Base-by-base conservation (phyloP, 1,140 invertebrate genomes). In the Calycopis cecrops region DNA sequence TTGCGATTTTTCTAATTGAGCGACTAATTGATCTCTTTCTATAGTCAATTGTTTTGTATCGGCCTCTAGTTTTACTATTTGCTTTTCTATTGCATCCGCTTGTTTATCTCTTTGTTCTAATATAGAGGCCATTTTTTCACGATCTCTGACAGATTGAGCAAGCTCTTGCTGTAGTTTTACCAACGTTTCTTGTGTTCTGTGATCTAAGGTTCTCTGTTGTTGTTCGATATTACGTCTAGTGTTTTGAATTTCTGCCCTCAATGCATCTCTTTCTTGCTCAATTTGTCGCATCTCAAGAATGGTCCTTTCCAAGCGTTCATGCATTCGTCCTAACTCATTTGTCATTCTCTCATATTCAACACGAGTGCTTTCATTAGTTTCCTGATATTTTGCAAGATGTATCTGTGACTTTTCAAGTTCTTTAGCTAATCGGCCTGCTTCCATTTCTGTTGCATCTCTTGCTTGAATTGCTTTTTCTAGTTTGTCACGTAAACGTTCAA, bases 1-100 rank as follows among this genome's bases (percentile, higher is more conserved):
- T 78, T 97, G 95, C 6, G 94, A 96, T 81, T 97, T 97, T 79
- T 97, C 95, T 69, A 97, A 74, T 77, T 97, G 96, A 49, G 93
- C 91, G 0, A 97, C 95, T 54, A 97, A 80, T 78, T 97, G 95
- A 76, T 97, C 95, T 10, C 95, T 85, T 81, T 97, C 95, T 37
- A 93, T 91, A 35, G 94, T 93, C 66, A 97, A 70, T 76, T 97
- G 94, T 70, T 95, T 96, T 59, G 94, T 91, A 60, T 97, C 95
- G 0, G 90, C 90, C 74, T 97, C 95, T 58, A 96, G 88, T 76
- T 96, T 96, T 48, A 94, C 91, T 56, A 94, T 92, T 64, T 94
- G 91, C 74, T 95, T 95, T 77, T 96, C 94, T 53, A 95, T 91
- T 50, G 94, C 94, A 52, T 95, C 94, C 42, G 93, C 90, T 71